These are phyloP conservation scores for Willowsia nigromaculata DNA, from an alignment of 2,888 invertebrate genomes.

Conservation along the genomic window DNA sequence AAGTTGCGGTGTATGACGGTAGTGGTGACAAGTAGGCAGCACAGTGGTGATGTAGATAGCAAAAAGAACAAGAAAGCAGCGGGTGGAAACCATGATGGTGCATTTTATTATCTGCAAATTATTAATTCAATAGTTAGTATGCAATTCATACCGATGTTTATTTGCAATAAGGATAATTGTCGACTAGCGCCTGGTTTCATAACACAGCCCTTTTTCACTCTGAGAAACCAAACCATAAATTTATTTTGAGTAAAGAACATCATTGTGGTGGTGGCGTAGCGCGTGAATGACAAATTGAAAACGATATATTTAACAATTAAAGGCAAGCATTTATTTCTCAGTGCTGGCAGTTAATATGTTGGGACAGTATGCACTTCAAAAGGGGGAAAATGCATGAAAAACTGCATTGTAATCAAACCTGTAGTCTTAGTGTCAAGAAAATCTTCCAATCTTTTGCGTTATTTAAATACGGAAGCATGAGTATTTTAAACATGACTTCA, in stretches of 20 bases:
- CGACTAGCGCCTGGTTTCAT: background rate
- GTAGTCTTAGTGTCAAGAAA: background rate
- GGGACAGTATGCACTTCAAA: background rate
- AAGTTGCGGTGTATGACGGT: background rate
- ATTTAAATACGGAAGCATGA: slow-evolving; percentile 50
- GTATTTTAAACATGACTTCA: slow-evolving; percentile 67
- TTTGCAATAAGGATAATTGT: background rate
- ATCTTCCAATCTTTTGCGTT: too few species aligned
- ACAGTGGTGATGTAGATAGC: background rate
- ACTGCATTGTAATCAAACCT: slow-evolving; percentile 18
- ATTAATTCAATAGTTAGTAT: background rate
- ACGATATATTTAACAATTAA: slow-evolving; percentile 56
- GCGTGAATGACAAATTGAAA: slow-evolving; percentile 59
- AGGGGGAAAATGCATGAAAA: background rate
- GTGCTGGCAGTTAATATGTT: background rate
- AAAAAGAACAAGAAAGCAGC: background rate
- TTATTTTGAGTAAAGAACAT: background rate
- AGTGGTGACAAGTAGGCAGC: background rate
- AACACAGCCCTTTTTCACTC: background rate
- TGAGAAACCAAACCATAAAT: background rate
- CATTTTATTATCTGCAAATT: background rate
- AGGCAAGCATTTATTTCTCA: slow-evolving; percentile 7
- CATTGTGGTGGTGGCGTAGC: background rate
- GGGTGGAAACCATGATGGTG: slow-evolving; percentile 14
- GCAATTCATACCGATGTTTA: background rate